A percentile compares a stretch with the other conserved stretches of the same genome.
Conservation (phyloP, 2,797 vertebrate genomes). For the Anas acuta region DNA sequence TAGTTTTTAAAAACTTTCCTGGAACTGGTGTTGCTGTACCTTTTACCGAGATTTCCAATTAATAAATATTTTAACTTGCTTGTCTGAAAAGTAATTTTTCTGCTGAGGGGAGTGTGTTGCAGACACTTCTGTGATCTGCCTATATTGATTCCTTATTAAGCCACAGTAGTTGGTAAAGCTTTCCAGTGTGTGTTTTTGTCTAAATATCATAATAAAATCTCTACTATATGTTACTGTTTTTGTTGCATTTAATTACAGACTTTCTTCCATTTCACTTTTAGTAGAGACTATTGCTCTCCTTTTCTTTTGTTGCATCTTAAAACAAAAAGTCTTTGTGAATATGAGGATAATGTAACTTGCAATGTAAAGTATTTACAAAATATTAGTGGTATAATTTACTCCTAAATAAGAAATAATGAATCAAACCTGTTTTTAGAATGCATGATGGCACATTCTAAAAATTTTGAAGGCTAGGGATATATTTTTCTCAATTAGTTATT, state of each 20-base stretch:
- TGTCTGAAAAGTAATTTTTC: not conserved
- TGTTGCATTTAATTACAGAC: not conserved
- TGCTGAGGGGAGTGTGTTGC: not conserved
- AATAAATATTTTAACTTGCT: not conserved
- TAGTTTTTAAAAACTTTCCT: not conserved
- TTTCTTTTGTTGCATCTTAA: not conserved
- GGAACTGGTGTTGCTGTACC: not conserved
- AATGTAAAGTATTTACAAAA: not conserved
- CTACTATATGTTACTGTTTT: not conserved
- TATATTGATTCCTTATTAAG: not conserved
- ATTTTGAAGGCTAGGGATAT: not conserved
- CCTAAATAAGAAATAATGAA: not conserved
- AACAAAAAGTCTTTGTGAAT: not conserved
- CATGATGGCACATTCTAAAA: not conserved
- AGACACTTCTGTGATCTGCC: not conserved
- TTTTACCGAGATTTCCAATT: not conserved
- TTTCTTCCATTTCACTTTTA: not conserved
- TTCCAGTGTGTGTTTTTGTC: not conserved
- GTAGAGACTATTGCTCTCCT: not conserved
- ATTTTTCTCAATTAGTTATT: not conserved
- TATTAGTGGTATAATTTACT: not conserved
- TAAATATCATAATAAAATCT: not conserved
- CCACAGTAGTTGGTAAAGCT: not conserved
- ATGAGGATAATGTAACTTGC: not conserved
- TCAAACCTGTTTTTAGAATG: not conserved